Conservation (phyloP, 2,113 vertebrate species). For the Dendropsophus ebraccatus region DNA sequence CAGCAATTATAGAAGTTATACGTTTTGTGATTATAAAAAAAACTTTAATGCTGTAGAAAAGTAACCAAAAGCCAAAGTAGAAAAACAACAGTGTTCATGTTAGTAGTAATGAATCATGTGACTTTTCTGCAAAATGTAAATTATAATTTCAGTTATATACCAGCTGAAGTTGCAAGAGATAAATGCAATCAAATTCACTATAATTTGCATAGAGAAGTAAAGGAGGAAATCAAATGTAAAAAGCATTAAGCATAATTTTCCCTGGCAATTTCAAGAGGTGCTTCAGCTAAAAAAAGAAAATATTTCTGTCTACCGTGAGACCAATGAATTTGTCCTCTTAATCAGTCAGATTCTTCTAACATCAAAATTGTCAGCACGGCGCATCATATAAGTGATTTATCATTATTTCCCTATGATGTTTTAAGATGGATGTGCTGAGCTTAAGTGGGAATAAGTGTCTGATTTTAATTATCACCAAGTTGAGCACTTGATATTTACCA, state of each 20-base stretch:
- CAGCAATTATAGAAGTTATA: background rate
- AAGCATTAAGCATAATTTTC: conserved; percentile 57
- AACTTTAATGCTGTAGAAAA: background rate
- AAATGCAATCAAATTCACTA: conserved; percentile 55
- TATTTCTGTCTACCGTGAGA: conserved; percentile 42
- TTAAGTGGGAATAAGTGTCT: conserved; percentile 49
- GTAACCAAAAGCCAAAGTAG: background rate
- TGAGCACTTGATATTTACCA: conserved; percentile 54
- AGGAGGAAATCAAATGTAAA: conserved; percentile 58
- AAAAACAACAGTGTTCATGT: conserved; percentile 21
- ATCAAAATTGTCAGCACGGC: conserved; percentile 44
- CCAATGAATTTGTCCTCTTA: conserved; percentile 58
- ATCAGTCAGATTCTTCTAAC: conserved; percentile 52
- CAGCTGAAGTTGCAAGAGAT: conserved; percentile 44
- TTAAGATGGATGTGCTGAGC: conserved; percentile 47
- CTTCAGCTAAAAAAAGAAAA: conserved; percentile 59
- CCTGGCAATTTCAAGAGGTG: conserved; percentile 56
- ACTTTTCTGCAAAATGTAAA: conserved; percentile 31
- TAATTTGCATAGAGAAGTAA: conserved; percentile 58
- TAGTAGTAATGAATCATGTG: conserved; percentile 43
- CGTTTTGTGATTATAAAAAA: background rate
- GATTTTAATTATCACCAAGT: conserved; percentile 50
- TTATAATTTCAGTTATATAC: conserved; percentile 44
- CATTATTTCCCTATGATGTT: conserved; percentile 43
- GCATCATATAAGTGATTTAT: conserved; percentile 55